These are phyloP conservation scores for Phrynosoma platyrhinos DNA, from an alignment of 2,113 vertebrate genomes.

Conservation along the genomic window DNA sequence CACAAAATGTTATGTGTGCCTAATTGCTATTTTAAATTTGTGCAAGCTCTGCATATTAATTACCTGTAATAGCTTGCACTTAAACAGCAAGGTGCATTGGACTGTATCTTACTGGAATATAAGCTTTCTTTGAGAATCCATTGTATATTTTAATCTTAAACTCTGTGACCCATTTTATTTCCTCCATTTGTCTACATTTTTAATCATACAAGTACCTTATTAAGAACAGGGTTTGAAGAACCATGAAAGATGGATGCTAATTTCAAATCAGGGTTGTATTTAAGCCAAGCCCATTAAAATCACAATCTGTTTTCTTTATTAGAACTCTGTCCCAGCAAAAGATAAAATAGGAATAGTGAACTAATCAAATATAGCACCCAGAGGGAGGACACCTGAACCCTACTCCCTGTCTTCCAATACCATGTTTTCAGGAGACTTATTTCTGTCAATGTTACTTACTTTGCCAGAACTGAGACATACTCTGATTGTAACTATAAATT, in stretches of 20 bases:
- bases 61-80: conserved; percentile 7
- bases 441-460: no score
- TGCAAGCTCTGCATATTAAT: conserved; percentile 41
- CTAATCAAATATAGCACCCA: not conserved
- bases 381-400: not conserved
- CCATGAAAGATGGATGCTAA: not conserved
- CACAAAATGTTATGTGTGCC: conserved; percentile 18
- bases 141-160: not conserved
- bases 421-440: no score
- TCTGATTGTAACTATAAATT: no score
- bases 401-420: no score
- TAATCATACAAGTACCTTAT: not conserved
- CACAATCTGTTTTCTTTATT: not conserved
- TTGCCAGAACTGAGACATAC: no score
- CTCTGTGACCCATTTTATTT: not conserved
- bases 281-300: not conserved
- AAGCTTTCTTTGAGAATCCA: conserved; percentile 4
- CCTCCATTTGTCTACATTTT: not conserved
- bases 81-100: not conserved
- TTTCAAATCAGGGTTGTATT: conserved; percentile 9
- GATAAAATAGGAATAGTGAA: not conserved
- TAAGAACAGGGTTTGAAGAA: not conserved
- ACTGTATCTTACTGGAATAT: not conserved
- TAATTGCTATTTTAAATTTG: conserved; percentile 34
- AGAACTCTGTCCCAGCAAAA: not conserved